Evolutionary conservation across 2,888 invertebrate species (phyloP).

Genomic region (Conchocele bisecta): DNA sequence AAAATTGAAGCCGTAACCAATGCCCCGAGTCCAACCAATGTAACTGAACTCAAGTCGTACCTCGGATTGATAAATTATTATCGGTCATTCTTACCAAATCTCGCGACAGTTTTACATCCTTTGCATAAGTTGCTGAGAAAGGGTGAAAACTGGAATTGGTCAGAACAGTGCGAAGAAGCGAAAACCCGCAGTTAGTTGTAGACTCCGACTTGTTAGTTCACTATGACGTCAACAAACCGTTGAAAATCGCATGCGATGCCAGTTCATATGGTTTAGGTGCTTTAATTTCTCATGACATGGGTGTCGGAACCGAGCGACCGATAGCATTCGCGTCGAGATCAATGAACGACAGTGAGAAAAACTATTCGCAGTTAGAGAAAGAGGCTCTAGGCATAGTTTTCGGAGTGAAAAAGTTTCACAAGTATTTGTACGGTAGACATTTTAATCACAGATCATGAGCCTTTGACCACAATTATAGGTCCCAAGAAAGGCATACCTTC

Average conservation of each 20-base stretch:
- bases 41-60: slow-evolving; percentile 39
- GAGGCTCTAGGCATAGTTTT: slow-evolving; percentile 80
- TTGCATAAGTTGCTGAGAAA: slow-evolving; percentile 23
- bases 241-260: slow-evolving; percentile 62
- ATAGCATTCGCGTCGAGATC: slow-evolving; percentile 64
- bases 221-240: slow-evolving; percentile 10
- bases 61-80: slow-evolving; percentile 46
- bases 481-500: slow-evolving; percentile 70
- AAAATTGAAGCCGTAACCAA: too few species aligned
- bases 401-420: slow-evolving; percentile 80
- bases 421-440: slow-evolving; percentile 79
- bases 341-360: slow-evolving; percentile 79
- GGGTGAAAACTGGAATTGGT: slow-evolving; percentile 5
- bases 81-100: slow-evolving; percentile 31
- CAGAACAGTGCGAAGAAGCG: slow-evolving; percentile 9
- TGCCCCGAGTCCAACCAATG: slow-evolving; percentile 39
- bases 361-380: slow-evolving; percentile 79
- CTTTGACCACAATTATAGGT: slow-evolving; percentile 80
- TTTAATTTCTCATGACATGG: slow-evolving; percentile 55
- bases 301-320: too few species aligned
- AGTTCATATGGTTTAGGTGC: slow-evolving; percentile 76
- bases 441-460: slow-evolving; percentile 83
- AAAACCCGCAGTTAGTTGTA: slow-evolving; percentile 12
- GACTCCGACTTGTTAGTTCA: slow-evolving; percentile 16
- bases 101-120: slow-evolving; percentile 28